A percentile compares a stretch with the other conserved stretches of the same genome.
Conservation (phyloP, 2,888 invertebrate species). For the Disparrhopalites patrizii region DNA sequence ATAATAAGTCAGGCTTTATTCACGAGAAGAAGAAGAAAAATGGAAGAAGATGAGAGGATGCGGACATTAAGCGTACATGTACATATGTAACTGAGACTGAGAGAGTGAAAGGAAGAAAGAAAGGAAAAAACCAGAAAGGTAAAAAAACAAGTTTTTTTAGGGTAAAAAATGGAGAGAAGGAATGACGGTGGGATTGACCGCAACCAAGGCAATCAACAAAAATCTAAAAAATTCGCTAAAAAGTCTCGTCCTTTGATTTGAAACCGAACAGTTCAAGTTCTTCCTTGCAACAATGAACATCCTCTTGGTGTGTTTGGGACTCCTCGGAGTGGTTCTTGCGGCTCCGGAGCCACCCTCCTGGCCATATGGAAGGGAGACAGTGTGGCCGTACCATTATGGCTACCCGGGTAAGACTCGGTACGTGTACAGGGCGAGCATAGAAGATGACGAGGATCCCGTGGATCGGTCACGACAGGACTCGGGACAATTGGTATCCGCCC, state of each 20-base stretch:
- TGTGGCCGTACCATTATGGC: conserved; percentile 42
- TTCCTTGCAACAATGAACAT: conserved; percentile 28
- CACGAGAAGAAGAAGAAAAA: too few species aligned
- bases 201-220: conserved; percentile 31
- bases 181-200: conserved; percentile 32
- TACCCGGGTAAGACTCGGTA: conserved; percentile 43
- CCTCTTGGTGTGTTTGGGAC: conserved; percentile 28
- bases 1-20: too few species aligned
- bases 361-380: conserved; percentile 38
- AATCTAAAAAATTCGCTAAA: conserved; percentile 28
- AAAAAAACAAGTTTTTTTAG: conserved; percentile 25
- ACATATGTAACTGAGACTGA: too few species aligned
- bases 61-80: too few species aligned
- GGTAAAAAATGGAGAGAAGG: conserved; percentile 1
- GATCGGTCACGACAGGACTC: conserved; percentile 28
- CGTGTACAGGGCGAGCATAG: conserved; percentile 37
- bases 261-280: conserved; percentile 23
- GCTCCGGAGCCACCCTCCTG: conserved; percentile 35
- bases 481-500: conserved; percentile 19
- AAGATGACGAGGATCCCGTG: conserved; percentile 40
- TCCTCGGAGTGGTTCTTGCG: conserved; percentile 31
- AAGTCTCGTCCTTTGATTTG: conserved; percentile 22
- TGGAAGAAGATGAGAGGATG: too few species aligned
- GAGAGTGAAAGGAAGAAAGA: neutral
- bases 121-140: conserved; percentile 22